phyloP scores from a whole-genome alignment of 2,888 invertebrate genomes.

The Zygothrica quintamaculata region DNA sequence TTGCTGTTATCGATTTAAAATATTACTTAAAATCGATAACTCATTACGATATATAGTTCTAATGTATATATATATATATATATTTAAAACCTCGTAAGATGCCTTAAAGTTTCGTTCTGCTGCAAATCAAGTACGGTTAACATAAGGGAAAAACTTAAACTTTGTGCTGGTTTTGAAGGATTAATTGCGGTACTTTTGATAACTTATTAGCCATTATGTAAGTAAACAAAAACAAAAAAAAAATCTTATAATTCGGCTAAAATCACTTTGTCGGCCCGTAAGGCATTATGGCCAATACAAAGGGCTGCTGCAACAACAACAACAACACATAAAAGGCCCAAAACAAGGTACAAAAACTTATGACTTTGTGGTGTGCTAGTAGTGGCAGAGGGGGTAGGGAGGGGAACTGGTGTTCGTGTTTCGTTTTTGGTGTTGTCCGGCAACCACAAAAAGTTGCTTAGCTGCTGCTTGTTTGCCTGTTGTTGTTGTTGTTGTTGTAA shows the following conservation, averaged over 20 bases:
- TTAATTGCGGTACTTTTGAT: constrained; percentile 21
- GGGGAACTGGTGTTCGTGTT: not conserved
- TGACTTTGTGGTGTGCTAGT: constrained; percentile 4
- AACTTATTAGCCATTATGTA: constrained; percentile 35
- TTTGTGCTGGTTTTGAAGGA: constrained; percentile 5
- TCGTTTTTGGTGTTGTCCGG: constrained; percentile 25
- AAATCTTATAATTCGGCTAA: constrained; percentile 15
- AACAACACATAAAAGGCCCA: not conserved
- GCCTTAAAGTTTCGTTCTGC: too few species aligned
- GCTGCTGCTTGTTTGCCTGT: too few species aligned
- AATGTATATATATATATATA: too few species aligned
- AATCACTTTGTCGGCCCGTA: constrained; percentile 35
- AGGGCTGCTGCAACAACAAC: constrained; percentile 8
- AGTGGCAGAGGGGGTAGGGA: too few species aligned
- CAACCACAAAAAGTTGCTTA: constrained; percentile 55
- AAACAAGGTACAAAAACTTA: constrained; percentile 20
- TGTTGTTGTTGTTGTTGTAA: constrained; percentile 21
- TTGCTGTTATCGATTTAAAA: constrained; percentile 8
- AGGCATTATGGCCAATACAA: constrained; percentile 52
- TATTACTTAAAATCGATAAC: constrained; percentile 5
- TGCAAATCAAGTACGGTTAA: constrained; percentile 3
- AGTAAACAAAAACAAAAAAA: constrained; percentile 7
- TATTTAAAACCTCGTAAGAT: too few species aligned
- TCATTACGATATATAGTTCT: too few species aligned
- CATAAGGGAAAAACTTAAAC: not conserved